Conservation (phyloP, 2,797 vertebrate genomes). For the Bryconaethiops microstoma region DNA sequence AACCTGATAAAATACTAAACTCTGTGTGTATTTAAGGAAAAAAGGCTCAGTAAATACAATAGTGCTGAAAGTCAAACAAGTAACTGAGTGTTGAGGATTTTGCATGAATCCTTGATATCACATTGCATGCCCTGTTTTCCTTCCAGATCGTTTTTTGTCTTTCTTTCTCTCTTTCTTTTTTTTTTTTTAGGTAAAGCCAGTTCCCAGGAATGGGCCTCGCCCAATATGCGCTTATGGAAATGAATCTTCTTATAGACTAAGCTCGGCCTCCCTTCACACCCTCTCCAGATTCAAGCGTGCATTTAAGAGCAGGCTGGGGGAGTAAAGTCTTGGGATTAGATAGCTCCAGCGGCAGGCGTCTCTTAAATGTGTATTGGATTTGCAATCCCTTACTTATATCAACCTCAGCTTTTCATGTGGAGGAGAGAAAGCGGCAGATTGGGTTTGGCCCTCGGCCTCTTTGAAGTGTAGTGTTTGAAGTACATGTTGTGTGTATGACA, state of each 20-base stretch:
- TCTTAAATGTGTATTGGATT: conserved; percentile 60
- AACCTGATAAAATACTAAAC: neutral
- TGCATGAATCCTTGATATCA: conserved; percentile 15
- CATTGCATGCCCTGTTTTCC: neutral
- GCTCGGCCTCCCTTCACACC: conserved; percentile 60
- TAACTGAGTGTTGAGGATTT: conserved; percentile 18
- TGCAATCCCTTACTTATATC: conserved; percentile 50
- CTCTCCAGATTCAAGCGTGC: conserved; percentile 53
- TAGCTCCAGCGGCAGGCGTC: conserved; percentile 36
- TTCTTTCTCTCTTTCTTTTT: conserved; percentile 2
- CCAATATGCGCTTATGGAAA: conserved; percentile 61
- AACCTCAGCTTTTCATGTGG: conserved; percentile 43
- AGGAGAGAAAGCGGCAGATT: neutral
- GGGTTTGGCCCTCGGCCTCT: neutral
- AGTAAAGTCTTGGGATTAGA: conserved; percentile 53
- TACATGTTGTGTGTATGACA: neutral
- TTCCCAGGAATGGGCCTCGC: neutral
- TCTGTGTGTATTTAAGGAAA: neutral
- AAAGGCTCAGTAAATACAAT: neutral
- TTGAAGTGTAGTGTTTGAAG: conserved; percentile 4
- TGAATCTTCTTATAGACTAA: conserved; percentile 72
- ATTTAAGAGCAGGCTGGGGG: conserved; percentile 55
- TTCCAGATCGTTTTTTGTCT: neutral
- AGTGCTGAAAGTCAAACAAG: neutral
- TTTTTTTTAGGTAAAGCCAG: conserved; percentile 2